These are phyloP conservation scores for Catostylus mosaicus DNA, from an alignment of 30 jellyfish, hydroid and myxozoan species.

Conservation along the genomic window DNA sequence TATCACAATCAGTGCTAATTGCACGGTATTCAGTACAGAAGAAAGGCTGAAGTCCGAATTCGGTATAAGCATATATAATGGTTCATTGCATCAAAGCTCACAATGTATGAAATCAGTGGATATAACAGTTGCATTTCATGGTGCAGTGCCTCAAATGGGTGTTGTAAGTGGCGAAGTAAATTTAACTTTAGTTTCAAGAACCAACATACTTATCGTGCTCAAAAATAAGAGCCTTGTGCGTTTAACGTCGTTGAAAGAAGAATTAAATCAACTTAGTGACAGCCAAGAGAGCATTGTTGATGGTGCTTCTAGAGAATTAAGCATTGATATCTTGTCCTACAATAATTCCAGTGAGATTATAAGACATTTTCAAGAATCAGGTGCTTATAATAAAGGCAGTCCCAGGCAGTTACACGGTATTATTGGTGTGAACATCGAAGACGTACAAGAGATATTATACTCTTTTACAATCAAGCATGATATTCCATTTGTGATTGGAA, in stretches of 20 bases:
- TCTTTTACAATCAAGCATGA: constrained; percentile 13
- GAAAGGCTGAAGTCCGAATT: not conserved
- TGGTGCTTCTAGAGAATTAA: not conserved
- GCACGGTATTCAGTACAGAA: constrained; percentile 25
- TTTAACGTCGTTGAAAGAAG: constrained; percentile 2
- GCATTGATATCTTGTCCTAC: constrained; percentile 3
- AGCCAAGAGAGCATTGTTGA: not conserved
- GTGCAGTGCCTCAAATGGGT: not conserved
- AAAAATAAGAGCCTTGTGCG: not conserved
- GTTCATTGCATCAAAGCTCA: constrained; percentile 6
- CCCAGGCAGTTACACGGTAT: constrained; percentile 51
- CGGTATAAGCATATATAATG: constrained; percentile 27
- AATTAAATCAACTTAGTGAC: not conserved
- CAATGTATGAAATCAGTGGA: not conserved
- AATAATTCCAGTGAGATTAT: constrained; percentile 9
- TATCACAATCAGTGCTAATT: constrained; percentile 18
- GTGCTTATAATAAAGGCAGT: not conserved
- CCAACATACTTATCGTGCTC: constrained; percentile 24
- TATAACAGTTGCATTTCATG: not conserved
- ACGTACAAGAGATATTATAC: constrained; percentile 20
- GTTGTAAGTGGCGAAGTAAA: not conserved
- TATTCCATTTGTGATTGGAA: constrained; percentile 51
- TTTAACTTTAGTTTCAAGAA: constrained; percentile 8
- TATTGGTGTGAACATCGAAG: constrained; percentile 28
- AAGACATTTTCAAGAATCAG: not conserved